Base-by-base conservation (phyloP, 2,797 vertebrate species). In the Pogonophryne albipinna region DNA sequence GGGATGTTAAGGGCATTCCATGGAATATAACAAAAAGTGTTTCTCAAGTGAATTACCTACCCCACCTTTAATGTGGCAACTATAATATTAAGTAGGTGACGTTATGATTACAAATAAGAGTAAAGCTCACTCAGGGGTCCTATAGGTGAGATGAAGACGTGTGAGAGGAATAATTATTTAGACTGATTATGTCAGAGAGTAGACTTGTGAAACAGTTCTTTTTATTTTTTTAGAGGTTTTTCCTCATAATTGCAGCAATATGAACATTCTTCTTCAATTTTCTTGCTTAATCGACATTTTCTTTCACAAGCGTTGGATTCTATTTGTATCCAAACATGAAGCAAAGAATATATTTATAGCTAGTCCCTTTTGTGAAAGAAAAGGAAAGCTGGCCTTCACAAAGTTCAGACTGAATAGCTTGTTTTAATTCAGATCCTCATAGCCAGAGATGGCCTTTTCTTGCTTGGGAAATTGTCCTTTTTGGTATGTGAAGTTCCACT, bases 401-500 rank as follows among this genome's bases (percentile, higher is more conserved):
- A 66, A 69, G 16, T 56, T 34, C 23, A 67, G 13, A 19, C 50
- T 74, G 10, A 63, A 66, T 59, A 66, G 19, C n/a, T 74, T 41
- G 14, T 80, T 74, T 82, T 49, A 47, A 71, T 38, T 63, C 7
- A 34, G 27, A 51, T 53, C 60, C 10, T 50, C 27, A 55, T 19
- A 61, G 34, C 53, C 31, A 56, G 20, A 66, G 68, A 51, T 0
- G 1, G 2, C 4, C 3, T 55, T 74, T 38, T 70, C 34, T 57
- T 31, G 20, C 31, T 50, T 71, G 60, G 19, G n/a, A 58, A 82
- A 55, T 51, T 19, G 50, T 75, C 61, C 70, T 67, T 77, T 72
- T 49, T 49, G 77, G 44, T 84, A 81, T 82, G 50, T 82, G 23
- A 72, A 56, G 49, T 83, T 80, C 66, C 50, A 10, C 56, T 20